Percentiles rank a stretch among this genome's conserved stretches.
Conservation (phyloP, 2,888 invertebrate species). For the Nephrocerus scutellatus region DNA sequence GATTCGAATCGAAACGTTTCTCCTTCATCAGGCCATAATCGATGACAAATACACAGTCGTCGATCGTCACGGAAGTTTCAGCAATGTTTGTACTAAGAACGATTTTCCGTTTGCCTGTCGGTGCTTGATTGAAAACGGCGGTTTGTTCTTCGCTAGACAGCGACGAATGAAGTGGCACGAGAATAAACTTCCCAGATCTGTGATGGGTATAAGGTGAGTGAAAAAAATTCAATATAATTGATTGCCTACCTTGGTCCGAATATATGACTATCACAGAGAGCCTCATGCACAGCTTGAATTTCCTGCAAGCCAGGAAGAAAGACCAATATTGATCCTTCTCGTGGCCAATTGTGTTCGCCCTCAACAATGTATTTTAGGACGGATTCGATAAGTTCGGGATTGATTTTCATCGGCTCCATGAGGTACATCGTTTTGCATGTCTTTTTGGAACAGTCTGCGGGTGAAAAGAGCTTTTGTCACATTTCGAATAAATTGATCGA, state of each 20-base stretch:
- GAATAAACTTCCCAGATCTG: constrained; percentile 55
- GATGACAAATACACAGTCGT: constrained; percentile 91
- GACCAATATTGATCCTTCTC: constrained; percentile 65
- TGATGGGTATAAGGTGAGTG: constrained; percentile 26
- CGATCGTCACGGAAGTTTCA: constrained; percentile 92
- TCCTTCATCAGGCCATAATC: constrained; percentile 92
- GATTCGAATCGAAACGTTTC: constrained; percentile 60
- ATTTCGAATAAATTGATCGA: neutral
- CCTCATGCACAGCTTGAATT: constrained; percentile 65
- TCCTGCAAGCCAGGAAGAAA: constrained; percentile 75
- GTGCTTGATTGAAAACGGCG: constrained; percentile 62
- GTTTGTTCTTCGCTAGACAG: constrained; percentile 79
- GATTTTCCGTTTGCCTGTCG: constrained; percentile 71
- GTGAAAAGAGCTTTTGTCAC: neutral
- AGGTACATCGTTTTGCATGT: constrained; percentile 69
- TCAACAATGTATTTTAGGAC: constrained; percentile 62
- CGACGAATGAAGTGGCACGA: constrained; percentile 81
- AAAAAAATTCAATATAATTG: constrained; percentile 1
- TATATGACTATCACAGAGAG: constrained; percentile 57
- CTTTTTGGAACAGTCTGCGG: constrained; percentile 51
- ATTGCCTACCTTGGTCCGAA: constrained; percentile 54
- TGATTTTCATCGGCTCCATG: constrained; percentile 71
- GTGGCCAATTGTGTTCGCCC: constrained; percentile 55
- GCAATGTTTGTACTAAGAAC: constrained; percentile 88
- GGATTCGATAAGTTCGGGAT: constrained; percentile 68